Base-by-base conservation (phyloP, 2,888 invertebrate species). In the Platycheirus rosarum region DNA sequence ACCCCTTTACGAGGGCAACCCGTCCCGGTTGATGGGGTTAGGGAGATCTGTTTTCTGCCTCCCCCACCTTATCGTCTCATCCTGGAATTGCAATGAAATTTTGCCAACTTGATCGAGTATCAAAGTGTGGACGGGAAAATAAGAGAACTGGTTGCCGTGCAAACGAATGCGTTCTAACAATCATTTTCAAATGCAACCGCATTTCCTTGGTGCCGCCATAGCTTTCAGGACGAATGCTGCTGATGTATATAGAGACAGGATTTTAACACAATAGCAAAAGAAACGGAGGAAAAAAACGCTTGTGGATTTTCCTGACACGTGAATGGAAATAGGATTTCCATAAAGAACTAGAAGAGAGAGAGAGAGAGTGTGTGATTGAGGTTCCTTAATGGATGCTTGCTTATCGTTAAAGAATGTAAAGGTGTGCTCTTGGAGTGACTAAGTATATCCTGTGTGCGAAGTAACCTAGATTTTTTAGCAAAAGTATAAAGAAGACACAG, bases 181-280 rank as follows among this genome's bases (percentile, higher is more conserved):
- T 66, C 65, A 40, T 70, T 76, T 60, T 70, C 75, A 70, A 76
- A 76, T 80, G 80, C 76, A 80, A 80, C 76, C 71, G 80, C 80
- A 76, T 82, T 82, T 82, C 76, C 80, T 80, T 65, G 75, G 68
- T 80, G 60, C 63, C 46, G 23, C 18, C 48, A 26, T 57, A 13
- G 20, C 11, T 13, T 20, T 40, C 23, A 42, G 65, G 32, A 18
- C 76, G 62, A 65, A 57, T 70, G 18, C 35, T 53, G 26, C 9
- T 53, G 37, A 16, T 40, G 51, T 18, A 14, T 48, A 26, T 48
- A 11, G 9, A 48, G 23, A n/a, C n/a, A 29, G 49, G 55, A 75
- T 65, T 57, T 53, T 44, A 57, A 77, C 60, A 79, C 75, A 75
- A 74, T 63, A 40, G 78, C 46, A 44, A 60, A 18, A 63, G 32